These are phyloP conservation scores for Perdita meconis DNA, from an alignment of 2,888 invertebrate species.

Conservation along the genomic window DNA sequence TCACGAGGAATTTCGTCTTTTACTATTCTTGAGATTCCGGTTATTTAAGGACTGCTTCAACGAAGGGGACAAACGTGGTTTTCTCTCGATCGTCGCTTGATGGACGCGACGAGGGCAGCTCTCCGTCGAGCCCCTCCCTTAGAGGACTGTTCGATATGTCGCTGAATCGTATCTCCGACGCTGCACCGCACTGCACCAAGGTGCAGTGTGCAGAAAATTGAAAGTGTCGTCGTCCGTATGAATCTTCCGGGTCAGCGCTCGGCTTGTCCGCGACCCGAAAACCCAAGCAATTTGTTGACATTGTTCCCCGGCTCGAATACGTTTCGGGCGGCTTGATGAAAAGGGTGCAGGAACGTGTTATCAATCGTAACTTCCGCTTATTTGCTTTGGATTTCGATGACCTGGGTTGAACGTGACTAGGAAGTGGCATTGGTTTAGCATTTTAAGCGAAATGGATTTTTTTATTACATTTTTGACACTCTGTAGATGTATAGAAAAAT, in stretches of 20 bases:
- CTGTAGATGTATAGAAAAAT: too few relatives aligned
- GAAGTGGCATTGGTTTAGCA: too few relatives aligned
- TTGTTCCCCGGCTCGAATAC: background rate
- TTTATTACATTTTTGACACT: too few relatives aligned
- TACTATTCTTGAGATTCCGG: background rate
- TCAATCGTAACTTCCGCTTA: too few relatives aligned
- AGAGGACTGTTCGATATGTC: background rate
- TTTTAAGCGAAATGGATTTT: too few relatives aligned
- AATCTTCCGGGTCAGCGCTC: background rate
- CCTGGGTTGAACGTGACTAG: too few relatives aligned
- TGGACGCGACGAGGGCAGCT: constrained; percentile 2
- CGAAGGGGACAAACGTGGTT: background rate
- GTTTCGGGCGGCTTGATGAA: background rate
- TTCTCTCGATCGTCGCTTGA: constrained; percentile 20
- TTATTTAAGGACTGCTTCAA: background rate
- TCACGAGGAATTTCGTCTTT: constrained; percentile 20
- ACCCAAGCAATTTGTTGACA: constrained; percentile 6
- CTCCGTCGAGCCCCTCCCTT: background rate
- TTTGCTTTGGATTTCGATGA: too few relatives aligned
- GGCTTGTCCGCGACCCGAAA: background rate
- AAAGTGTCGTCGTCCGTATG: constrained; percentile 4
- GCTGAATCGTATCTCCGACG: constrained; percentile 5
- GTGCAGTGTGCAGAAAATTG: constrained; percentile 22
- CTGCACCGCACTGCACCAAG: constrained; percentile 3
- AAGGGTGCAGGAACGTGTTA: background rate